Conservation (phyloP, 30 jellyfish, hydroid and myxozoan genomes). For the Aurelia sp. region DNA sequence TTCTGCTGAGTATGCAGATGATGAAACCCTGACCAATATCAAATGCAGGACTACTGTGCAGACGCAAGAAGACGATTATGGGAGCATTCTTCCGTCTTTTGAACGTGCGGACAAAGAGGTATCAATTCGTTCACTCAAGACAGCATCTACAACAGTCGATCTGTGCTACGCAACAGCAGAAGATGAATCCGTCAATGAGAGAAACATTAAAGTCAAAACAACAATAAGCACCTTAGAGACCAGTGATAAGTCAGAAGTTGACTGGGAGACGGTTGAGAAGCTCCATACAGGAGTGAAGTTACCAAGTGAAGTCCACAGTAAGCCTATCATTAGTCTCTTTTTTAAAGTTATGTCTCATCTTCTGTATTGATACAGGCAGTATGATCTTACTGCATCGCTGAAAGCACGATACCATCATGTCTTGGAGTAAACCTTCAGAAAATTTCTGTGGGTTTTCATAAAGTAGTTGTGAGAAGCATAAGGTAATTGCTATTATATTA, state of each 20-base stretch:
- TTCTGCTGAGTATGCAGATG: conserved; percentile 10
- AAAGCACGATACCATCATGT: too few relatives aligned
- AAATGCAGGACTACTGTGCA: conserved; percentile 24
- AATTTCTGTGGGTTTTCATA: too few relatives aligned
- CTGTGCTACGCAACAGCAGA: conserved; percentile 55
- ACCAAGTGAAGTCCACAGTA: conserved; percentile 46
- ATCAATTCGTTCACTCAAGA: conserved; percentile 23
- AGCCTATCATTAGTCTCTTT: not conserved
- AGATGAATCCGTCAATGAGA: conserved; percentile 36
- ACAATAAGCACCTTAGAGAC: conserved; percentile 28
- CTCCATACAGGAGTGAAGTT: conserved; percentile 19
- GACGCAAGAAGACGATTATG: not conserved
- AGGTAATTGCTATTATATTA: too few relatives aligned
- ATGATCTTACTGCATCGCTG: too few relatives aligned
- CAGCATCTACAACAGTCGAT: conserved; percentile 36
- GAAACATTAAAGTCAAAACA: conserved; percentile 20
- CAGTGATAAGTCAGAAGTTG: conserved; percentile 19
- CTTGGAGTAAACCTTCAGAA: too few relatives aligned
- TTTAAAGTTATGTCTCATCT: not conserved
- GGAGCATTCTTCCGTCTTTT: not conserved
- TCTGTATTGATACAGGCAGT: not conserved
- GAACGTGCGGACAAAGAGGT: not conserved
- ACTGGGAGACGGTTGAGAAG: conserved; percentile 37
- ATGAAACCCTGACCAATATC: not conserved
- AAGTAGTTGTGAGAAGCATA: too few relatives aligned